Base-by-base conservation (phyloP, 2,113 vertebrate species). In the Catagonus wagneri region DNA sequence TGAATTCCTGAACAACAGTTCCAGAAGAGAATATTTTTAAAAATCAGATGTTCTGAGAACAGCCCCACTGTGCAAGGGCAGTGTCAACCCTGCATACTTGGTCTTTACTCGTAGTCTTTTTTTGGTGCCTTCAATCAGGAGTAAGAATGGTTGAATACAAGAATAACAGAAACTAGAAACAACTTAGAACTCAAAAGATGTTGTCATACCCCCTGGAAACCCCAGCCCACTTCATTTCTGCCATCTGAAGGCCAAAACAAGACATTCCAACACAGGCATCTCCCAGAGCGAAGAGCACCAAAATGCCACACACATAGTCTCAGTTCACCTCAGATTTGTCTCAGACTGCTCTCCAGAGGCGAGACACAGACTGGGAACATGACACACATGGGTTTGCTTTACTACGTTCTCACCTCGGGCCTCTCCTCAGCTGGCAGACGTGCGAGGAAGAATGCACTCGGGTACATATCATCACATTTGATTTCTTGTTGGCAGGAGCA, bases 361-460 rank as follows among this genome's bases (percentile, higher is more conserved):
- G 58, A 88, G 39, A 84, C 93, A 90, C 83, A 58, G 36, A 83
- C 44, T 27, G 92, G 84, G 96, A 95, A 89, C 16, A 92, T 72
- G 79, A 79, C 6, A 80, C 88, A 85, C 56, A 72, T 89, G 74
- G 95, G n/a, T 90, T 87, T 95, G 60, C 88, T 95, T 97, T 93
- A 96, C 97, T 95, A 39, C 92, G 90, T 72, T 96, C 25, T 95
- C 76, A 95, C 65, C 81, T 34, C 89, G 85, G 93, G 81, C 78
- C 84, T 88, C 32, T 85, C 92, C 80, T 88, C 34, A 71, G 90
- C 63, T 95, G 79, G 86, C 88, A 98, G 69, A 89, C 83, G 87
- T 52, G 85, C 68, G 83, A 22, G 74, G 52, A 91, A 96, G 44
- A 96, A 96, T 83, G 90, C 61, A 96, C 88, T 96, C 83, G 89